These are phyloP conservation scores for Drosophila subpulchrella DNA, from an alignment of 1,140 invertebrate genomes.

Conservation along the genomic window DNA sequence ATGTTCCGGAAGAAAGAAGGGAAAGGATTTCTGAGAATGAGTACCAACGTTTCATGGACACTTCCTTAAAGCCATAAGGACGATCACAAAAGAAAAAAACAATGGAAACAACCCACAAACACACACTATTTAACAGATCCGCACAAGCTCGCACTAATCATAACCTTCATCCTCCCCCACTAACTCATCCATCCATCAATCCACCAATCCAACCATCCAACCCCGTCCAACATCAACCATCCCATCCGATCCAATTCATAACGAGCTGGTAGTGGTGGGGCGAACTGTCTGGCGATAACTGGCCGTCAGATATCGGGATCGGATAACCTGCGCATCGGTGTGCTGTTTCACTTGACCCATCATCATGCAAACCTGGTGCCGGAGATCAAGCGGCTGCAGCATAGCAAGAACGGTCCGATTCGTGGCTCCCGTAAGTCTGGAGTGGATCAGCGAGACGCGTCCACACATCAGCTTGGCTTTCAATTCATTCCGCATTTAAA, in stretches of 20 bases:
- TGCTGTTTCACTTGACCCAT: background rate
- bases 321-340: background rate
- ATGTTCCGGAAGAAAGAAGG: background rate
- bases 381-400: constrained; percentile 56
- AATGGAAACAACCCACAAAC: background rate
- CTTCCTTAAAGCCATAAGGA: background rate
- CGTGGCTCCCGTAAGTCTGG: constrained; percentile 65
- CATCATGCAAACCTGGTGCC: constrained; percentile 2
- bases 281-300: background rate
- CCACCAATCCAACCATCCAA: constrained; percentile 1
- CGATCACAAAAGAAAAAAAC: background rate
- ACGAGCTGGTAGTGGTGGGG: background rate
- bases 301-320: background rate
- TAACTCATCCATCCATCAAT: background rate
- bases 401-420: constrained; percentile 34
- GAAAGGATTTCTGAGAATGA: too few species aligned
- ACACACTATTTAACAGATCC: background rate
- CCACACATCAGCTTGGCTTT: background rate
- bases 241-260: background rate
- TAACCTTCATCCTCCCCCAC: background rate
- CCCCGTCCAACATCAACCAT: background rate
- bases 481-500: background rate
- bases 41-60: too few species aligned
- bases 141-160: background rate
- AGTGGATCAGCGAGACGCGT: background rate